Evolutionary conservation across 2,888 invertebrate genomes (phyloP).

Genomic region (Xylocampa areola): DNA sequence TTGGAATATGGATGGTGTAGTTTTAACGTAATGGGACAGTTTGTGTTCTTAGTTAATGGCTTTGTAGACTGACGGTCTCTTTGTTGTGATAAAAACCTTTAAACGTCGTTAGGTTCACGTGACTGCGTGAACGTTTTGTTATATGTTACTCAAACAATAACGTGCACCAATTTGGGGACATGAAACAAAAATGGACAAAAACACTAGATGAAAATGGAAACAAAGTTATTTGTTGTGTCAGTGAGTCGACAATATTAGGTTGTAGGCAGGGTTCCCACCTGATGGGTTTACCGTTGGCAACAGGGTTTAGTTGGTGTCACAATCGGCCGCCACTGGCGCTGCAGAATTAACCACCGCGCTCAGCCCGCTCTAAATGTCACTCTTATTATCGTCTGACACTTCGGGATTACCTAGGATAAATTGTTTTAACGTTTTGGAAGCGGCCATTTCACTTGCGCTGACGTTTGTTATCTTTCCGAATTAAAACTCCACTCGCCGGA

Average conservation of each 20-base stretch:
- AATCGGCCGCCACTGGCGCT: constrained; percentile 82
- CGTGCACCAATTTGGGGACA: constrained; percentile 24
- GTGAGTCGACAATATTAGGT: constrained; percentile 74
- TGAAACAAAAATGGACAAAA: constrained; percentile 49
- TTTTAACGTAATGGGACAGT: constrained; percentile 80
- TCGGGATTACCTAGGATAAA: constrained; percentile 88
- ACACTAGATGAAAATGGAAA: constrained; percentile 54
- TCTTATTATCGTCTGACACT: constrained; percentile 89
- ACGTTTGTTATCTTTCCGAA: constrained; percentile 82
- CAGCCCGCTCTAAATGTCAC: constrained; percentile 86
- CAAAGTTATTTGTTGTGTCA: constrained; percentile 61
- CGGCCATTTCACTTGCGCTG: constrained; percentile 78
- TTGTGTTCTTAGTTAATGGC: constrained; percentile 84
- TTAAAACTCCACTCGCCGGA: constrained; percentile 72
- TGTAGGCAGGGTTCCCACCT: constrained; percentile 74
- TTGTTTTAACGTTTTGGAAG: constrained; percentile 86
- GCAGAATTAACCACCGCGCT: constrained; percentile 85
- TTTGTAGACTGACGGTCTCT: constrained; percentile 70
- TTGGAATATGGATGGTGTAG: constrained; percentile 78
- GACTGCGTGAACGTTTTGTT: constrained; percentile 37
- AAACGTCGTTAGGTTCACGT: constrained; percentile 60
- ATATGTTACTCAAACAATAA: constrained; percentile 42
- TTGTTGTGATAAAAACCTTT: constrained; percentile 73
- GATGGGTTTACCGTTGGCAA: constrained; percentile 86
- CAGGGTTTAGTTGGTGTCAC: constrained; percentile 87